phyloP scores from a whole-genome alignment of 2,113 vertebrate genomes.

The Neogobius melanostomus region DNA sequence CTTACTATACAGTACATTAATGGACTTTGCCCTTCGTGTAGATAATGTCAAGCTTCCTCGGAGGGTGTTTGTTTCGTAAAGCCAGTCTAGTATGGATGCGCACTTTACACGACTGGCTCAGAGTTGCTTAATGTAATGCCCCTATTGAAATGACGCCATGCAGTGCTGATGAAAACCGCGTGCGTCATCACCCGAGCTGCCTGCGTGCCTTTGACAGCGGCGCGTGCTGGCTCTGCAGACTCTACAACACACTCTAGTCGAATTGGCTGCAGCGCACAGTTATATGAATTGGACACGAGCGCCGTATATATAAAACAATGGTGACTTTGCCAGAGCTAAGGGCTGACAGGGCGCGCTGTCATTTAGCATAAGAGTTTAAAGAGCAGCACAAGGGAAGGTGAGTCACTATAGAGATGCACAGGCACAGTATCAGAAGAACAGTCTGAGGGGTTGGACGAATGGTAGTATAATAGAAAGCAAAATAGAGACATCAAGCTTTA shows the following conservation, averaged over 20 bases:
- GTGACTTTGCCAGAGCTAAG: constrained; percentile 24
- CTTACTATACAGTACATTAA: not conserved
- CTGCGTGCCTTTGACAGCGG: constrained; percentile 40
- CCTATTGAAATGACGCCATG: constrained; percentile 46
- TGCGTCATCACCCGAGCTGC: constrained; percentile 62
- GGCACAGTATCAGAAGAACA: constrained; percentile 15
- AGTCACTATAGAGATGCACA: constrained; percentile 31
- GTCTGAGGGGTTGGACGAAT: not conserved
- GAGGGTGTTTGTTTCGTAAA: constrained; percentile 31
- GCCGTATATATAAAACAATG: constrained; percentile 18
- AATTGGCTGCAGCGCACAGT: constrained; percentile 17
- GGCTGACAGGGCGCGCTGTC: constrained; percentile 45
- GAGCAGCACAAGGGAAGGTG: constrained; percentile 32
- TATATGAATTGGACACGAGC: constrained; percentile 36
- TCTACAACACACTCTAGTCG: constrained; percentile 12
- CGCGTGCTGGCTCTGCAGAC: constrained; percentile 43
- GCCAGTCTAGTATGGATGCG: constrained; percentile 37
- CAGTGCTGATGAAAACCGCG: constrained; percentile 51
- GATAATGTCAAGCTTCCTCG: constrained; percentile 45
- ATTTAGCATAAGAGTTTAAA: constrained; percentile 36
- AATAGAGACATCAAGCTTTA: too few relatives aligned
- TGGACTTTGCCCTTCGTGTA: constrained; percentile 37
- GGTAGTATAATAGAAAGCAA: too few relatives aligned
- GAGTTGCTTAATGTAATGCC: constrained; percentile 35
- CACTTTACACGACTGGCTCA: constrained; percentile 35